phyloP scores from a whole-genome alignment of 2,888 invertebrate genomes.

The Macrophya annulata region DNA sequence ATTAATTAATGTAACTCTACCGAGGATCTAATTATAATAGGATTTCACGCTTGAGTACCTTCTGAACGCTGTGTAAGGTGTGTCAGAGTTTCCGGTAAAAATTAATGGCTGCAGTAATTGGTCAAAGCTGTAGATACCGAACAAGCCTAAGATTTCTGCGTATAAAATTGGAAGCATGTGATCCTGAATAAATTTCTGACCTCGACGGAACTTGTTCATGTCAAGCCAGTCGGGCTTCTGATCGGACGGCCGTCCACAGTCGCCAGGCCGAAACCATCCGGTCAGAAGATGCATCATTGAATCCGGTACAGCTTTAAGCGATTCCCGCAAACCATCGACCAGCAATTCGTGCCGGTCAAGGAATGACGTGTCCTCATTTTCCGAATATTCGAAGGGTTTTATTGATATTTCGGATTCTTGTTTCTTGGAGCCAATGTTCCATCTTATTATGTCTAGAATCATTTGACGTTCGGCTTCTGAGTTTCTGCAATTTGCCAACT shows the following conservation, averaged over 20 bases:
- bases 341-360: neutral
- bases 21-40: neutral
- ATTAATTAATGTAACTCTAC: neutral
- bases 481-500: neutral
- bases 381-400: neutral
- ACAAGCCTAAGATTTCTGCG: slow-evolving; percentile 77
- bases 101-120: slow-evolving; percentile 79
- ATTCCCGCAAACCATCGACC: slow-evolving; percentile 23
- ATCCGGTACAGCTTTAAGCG: slow-evolving; percentile 54
- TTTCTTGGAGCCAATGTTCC: neutral
- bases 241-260: slow-evolving; percentile 65
- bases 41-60: slow-evolving; percentile 61
- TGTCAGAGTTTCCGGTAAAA: slow-evolving; percentile 79
- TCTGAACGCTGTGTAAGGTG: slow-evolving; percentile 78
- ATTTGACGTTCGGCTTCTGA: neutral
- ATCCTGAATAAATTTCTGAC: slow-evolving; percentile 79
- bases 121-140: slow-evolving; percentile 76
- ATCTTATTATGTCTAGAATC: slow-evolving; percentile 64
- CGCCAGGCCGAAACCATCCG: slow-evolving; percentile 61
- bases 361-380: neutral
- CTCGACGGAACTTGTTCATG: slow-evolving; percentile 77
- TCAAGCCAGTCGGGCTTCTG: slow-evolving; percentile 78
- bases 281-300: slow-evolving; percentile 55
- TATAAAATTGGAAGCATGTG: slow-evolving; percentile 74
- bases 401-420: neutral